Conservation (phyloP, 2,888 invertebrate species). For the Lamproptera curius region DNA sequence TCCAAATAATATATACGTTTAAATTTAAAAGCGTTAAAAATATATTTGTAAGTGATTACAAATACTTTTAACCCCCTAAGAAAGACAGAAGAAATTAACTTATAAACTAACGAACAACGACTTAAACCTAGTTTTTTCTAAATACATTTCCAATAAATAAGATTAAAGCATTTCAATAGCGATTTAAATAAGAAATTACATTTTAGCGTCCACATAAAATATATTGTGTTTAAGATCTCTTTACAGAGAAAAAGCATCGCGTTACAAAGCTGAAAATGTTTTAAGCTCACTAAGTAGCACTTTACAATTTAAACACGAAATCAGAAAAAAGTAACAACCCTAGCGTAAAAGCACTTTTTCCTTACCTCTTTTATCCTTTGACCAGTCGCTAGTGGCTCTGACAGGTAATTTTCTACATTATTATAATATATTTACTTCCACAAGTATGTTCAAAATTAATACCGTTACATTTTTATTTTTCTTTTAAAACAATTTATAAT, state of each 20-base stretch:
- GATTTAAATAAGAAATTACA: too few species aligned
- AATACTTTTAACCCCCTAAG: too few species aligned
- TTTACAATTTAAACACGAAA: constrained; percentile 17
- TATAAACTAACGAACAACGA: too few species aligned
- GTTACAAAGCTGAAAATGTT: constrained; percentile 11
- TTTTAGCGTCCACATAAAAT: not conserved
- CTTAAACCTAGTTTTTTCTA: too few species aligned
- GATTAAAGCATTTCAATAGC: too few species aligned
- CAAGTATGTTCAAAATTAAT: constrained; percentile 21
- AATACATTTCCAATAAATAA: too few species aligned
- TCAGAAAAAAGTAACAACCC: constrained; percentile 11
- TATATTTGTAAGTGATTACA: too few species aligned
- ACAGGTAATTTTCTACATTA: constrained; percentile 66
- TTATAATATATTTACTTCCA: constrained; percentile 40
- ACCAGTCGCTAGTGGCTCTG: constrained; percentile 51
- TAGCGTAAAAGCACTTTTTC: constrained; percentile 27
- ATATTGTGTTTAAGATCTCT: not conserved
- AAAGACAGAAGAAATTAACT: too few species aligned
- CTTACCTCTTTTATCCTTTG: constrained; percentile 51
- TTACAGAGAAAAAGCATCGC: not conserved
- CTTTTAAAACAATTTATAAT: too few species aligned
- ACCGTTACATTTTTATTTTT: constrained; percentile 4
- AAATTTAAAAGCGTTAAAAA: too few species aligned
- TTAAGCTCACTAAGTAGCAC: constrained; percentile 16
- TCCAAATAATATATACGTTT: too few species aligned